Evolutionary conservation across 1,140 invertebrate species (phyloP).

Genomic region (Anastrepha obliqua): DNA sequence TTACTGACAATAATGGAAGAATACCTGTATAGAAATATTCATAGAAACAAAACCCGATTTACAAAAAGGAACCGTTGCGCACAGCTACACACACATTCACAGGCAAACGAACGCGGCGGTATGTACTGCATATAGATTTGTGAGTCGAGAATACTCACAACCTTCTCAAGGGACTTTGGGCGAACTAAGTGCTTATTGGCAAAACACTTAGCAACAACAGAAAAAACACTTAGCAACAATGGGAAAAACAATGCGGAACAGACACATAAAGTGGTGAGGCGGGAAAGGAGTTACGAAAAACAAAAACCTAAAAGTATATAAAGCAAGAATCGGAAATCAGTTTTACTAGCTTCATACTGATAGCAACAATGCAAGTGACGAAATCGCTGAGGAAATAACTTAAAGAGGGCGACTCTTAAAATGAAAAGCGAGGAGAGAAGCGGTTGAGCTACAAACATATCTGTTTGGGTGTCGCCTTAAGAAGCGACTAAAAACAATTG

Average conservation of each 20-base stretch:
- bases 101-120: too few relatives aligned
- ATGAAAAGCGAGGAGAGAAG: not conserved
- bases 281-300: not conserved
- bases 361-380: not conserved
- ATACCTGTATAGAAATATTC: not conserved
- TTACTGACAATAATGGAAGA: not conserved
- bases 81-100: not conserved
- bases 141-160: not conserved
- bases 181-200: conserved; percentile 45
- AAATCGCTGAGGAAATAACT: not conserved
- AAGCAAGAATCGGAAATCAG: conserved; percentile 31
- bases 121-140: not conserved
- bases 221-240: not conserved
- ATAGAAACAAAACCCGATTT: not conserved
- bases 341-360: not conserved
- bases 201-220: conserved; percentile 24
- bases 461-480: not conserved
- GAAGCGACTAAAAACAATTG: conserved; percentile 12
- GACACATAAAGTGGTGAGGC: not conserved
- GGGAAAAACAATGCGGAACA: not conserved
- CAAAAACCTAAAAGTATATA: not conserved
- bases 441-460: not conserved
- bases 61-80: not conserved
- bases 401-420: not conserved
- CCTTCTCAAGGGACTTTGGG: conserved; percentile 1